These are phyloP conservation scores for Calyptomena viridis DNA, from an alignment of 2,113 vertebrate species.

Conservation along the genomic window DNA sequence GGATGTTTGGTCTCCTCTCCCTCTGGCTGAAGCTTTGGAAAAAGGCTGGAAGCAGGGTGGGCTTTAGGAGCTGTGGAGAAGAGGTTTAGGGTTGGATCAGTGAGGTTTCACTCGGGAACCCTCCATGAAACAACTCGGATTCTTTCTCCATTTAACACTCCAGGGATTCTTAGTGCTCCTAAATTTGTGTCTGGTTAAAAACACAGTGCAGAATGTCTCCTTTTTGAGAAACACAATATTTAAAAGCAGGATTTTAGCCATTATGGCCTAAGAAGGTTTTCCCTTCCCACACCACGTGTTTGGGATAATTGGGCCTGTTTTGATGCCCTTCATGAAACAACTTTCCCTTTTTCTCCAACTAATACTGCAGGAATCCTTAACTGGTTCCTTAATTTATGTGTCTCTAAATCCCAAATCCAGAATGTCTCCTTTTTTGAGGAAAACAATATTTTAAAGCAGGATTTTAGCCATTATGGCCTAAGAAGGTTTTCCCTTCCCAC, in stretches of 20 bases:
- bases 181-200: background rate
- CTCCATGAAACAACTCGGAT: background rate
- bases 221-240: too few species aligned
- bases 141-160: background rate
- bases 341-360: background rate
- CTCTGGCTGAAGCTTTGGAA: background rate
- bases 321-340: too few species aligned
- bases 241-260: too few species aligned
- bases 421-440: background rate
- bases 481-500: too few species aligned
- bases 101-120: background rate
- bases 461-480: background rate
- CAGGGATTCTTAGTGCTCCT: background rate
- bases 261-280: too few species aligned
- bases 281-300: too few species aligned
- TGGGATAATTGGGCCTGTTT: too few species aligned
- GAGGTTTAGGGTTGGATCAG: background rate
- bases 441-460: background rate
- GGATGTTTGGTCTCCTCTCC: accelerated
- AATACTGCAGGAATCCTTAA: too few species aligned
- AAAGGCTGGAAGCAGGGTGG: background rate
- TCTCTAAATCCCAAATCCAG: too few species aligned
- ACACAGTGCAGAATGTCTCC: background rate
- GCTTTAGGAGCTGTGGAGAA: background rate
- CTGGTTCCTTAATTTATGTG: too few species aligned